Conservation (phyloP, 2,797 vertebrate genomes). For the Acipenser oxyrinchus region DNA sequence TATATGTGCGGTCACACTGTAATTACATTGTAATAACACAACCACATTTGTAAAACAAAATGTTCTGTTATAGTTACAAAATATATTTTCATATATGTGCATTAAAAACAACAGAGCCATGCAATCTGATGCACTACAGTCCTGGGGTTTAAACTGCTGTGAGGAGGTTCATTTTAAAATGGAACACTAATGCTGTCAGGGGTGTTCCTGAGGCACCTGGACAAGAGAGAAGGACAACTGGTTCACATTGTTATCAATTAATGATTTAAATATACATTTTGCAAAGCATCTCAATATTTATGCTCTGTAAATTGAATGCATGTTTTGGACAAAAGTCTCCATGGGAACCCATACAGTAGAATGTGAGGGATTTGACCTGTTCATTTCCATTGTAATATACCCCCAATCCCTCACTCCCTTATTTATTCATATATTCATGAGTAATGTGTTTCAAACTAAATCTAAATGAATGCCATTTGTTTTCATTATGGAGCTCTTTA, state of each 20-base stretch:
- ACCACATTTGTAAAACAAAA: too few relatives aligned
- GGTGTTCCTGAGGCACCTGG: too few relatives aligned
- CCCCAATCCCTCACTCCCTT: constrained; percentile 19
- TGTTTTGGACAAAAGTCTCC: background rate
- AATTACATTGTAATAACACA: too few relatives aligned
- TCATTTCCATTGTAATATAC: constrained; percentile 6
- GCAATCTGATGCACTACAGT: too few relatives aligned
- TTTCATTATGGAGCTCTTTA: constrained; percentile 49
- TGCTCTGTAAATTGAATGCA: constrained; percentile 6
- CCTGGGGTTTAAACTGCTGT: too few relatives aligned
- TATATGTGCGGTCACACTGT: too few relatives aligned
- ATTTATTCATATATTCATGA: constrained; percentile 48
- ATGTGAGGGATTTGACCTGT: background rate
- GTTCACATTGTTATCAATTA: constrained; percentile 6
- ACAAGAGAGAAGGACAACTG: too few relatives aligned
- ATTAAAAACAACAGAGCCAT: too few relatives aligned
- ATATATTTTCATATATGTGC: too few relatives aligned
- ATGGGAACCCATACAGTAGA: background rate
- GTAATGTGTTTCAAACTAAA: constrained; percentile 38
- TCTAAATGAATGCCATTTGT: constrained; percentile 47
- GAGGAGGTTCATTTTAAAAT: too few relatives aligned
- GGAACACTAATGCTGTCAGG: too few relatives aligned
- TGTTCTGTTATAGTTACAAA: too few relatives aligned
- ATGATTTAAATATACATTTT: constrained; percentile 14
- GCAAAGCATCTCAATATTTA: constrained; percentile 2